These are phyloP conservation scores for Hirudinaria manillensis DNA, from an alignment of 2,888 invertebrate genomes.

Conservation along the genomic window DNA sequence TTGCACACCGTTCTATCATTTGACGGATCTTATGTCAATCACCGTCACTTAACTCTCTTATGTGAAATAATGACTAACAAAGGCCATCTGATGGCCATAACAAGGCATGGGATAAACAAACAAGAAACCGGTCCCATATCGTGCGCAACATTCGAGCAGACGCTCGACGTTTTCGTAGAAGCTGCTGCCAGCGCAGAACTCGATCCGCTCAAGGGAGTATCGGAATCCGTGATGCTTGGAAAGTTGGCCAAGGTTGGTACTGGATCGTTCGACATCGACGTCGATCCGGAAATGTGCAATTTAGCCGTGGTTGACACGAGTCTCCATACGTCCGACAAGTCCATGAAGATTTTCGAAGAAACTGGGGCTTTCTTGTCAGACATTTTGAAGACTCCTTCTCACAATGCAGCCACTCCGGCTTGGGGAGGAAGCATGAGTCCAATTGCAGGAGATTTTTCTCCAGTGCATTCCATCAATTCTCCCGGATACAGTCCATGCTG, in stretches of 20 bases:
- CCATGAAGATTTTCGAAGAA: constrained; percentile 91
- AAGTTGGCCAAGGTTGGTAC: constrained; percentile 95
- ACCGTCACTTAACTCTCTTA: constrained; percentile 93
- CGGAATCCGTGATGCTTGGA: constrained; percentile 98
- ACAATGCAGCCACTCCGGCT: constrained; percentile 56
- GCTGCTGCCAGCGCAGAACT: constrained; percentile 96
- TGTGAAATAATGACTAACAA: constrained; percentile 99
- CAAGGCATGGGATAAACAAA: constrained; percentile 95
- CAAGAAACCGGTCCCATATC: constrained; percentile 97
- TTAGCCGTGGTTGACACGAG: constrained; percentile 67
- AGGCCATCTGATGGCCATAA: constrained; percentile 98
- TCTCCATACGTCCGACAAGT: constrained; percentile 92
- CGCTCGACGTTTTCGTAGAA: constrained; percentile 92
- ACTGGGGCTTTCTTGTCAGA: constrained; percentile 69
- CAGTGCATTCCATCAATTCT: constrained; percentile 78
- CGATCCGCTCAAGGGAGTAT: constrained; percentile 95
- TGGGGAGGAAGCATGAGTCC: constrained; percentile 95
- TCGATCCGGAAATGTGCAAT: constrained; percentile 98
- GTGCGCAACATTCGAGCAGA: constrained; percentile 99
- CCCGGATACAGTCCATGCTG: constrained; percentile 61
- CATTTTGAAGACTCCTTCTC: constrained; percentile 59
- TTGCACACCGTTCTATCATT: constrained; percentile 99
- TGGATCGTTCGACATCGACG: constrained; percentile 88
- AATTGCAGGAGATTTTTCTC: constrained; percentile 86
- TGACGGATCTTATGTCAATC: constrained; percentile 99